Base-by-base conservation (phyloP, 2,113 vertebrate species). In the Stigmatopora argus region DNA sequence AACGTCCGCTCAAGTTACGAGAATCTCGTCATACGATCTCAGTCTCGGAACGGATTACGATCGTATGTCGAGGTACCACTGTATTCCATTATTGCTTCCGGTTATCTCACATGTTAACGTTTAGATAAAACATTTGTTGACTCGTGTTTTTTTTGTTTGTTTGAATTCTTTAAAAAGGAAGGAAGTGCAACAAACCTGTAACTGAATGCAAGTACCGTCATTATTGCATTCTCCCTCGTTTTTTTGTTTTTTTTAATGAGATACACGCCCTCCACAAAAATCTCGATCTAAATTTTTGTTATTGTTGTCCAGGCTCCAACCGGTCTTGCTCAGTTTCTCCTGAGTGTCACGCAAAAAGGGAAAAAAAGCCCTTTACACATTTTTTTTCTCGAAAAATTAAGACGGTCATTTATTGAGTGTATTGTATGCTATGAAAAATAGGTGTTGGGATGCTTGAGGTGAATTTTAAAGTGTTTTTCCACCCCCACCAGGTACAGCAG, bases 401-500 rank as follows among this genome's bases (percentile, higher is more conserved):
- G 31, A 31, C 53, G 15, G 26, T 56, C 23, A 56, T 56, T 31
- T 5, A 56, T 3, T 12, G 11, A 56, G 1, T 5, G 11, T 56
- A 56, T 21, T 17, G n/a, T 12, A 19, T 12, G 11, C 26, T 31
- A 31, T 31, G 26, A 56, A 56, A 56, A 3, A 31, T 12, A 17
- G 3, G 21, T 13, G 2, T 31, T 56, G 23, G 13, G 53, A 7
- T 13, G 6, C 13, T 55, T 15, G 21, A 13, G 53, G 13, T 15
- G 1, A 13, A 15, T 56, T 56, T 17, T 15, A 31, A 15, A 31
- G 0, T 12, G 12, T 31, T 31, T 56, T 0, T 56, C 31, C 2
- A 0, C 67, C 55, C 71, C 14, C 34, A 35, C 53, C 9, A 95
- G 94, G 94, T 64, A 94, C 93, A 35, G 93, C 92, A 52, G 94